Percentiles rank a stretch among this genome's conserved stretches.
Evolutionary conservation across 2,888 invertebrate species (phyloP).

Genomic region (Latheticus oryzae): DNA sequence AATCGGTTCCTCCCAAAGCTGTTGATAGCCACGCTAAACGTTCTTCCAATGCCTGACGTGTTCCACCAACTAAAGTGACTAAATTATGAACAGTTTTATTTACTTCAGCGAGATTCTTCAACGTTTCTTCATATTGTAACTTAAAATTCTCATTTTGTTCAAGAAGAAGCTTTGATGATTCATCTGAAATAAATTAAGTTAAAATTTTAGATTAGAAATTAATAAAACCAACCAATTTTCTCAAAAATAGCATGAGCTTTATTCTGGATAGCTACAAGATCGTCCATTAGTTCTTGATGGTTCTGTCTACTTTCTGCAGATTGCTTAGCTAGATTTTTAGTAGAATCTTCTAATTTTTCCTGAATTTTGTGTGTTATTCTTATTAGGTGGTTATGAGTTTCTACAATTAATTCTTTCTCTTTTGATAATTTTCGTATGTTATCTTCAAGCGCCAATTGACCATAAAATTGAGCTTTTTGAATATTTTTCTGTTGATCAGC

Average conservation of each 20-base stretch:
- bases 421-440: slow-evolving; percentile 70
- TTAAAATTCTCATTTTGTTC: slow-evolving; percentile 66
- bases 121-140: slow-evolving; percentile 66
- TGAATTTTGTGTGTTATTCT: slow-evolving; percentile 69
- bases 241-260: slow-evolving; percentile 69
- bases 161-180: slow-evolving; percentile 64
- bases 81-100: slow-evolving; percentile 67
- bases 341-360: slow-evolving; percentile 69
- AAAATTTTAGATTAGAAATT: slow-evolving; percentile 5
- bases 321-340: slow-evolving; percentile 67
- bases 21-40: slow-evolving; percentile 58
- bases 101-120: slow-evolving; percentile 67
- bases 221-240: slow-evolving; percentile 66
- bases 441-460: slow-evolving; percentile 67
- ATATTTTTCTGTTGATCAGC: slow-evolving; percentile 67
- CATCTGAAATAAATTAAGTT: slow-evolving; percentile 55
- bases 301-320: slow-evolving; percentile 66
- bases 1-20: slow-evolving; percentile 63
- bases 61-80: slow-evolving; percentile 58
- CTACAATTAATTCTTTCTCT: slow-evolving; percentile 71
- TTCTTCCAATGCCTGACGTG: slow-evolving; percentile 60
- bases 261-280: slow-evolving; percentile 68
- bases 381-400: slow-evolving; percentile 70
- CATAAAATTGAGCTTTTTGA: slow-evolving; percentile 66
- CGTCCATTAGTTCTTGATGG: slow-evolving; percentile 69